These are phyloP conservation scores for Temnothorax nylanderi DNA, from an alignment of 1,140 invertebrate species.

Conservation along the genomic window DNA sequence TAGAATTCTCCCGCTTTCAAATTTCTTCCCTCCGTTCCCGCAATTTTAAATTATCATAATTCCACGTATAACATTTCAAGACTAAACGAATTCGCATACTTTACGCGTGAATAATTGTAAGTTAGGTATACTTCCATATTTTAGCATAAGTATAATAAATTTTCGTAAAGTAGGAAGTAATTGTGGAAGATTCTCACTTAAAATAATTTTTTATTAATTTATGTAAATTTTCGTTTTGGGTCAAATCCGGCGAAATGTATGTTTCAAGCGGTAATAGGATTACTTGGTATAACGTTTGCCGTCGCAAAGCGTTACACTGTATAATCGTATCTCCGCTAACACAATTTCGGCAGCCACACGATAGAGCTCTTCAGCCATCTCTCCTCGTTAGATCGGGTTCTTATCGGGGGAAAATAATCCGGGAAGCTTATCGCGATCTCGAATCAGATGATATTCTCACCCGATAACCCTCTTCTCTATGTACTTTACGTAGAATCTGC, in stretches of 20 bases:
- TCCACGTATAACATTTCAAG: not conserved
- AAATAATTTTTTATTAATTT: constrained; percentile 1
- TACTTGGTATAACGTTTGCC: not conserved
- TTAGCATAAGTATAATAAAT: not conserved
- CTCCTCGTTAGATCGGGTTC: not conserved
- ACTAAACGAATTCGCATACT: not conserved
- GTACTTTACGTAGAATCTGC: not conserved
- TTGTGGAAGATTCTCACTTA: not conserved
- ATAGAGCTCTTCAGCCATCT: not conserved
- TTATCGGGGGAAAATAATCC: constrained; percentile 20
- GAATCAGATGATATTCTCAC: not conserved
- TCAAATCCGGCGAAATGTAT: not conserved
- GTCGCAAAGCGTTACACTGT: not conserved
- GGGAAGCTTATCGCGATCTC: constrained; percentile 5
- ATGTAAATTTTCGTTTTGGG: not conserved
- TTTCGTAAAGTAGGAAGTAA: not conserved
- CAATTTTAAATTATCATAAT: not conserved
- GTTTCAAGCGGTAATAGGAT: not conserved
- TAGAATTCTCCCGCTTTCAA: constrained; percentile 30
- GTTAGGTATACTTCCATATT: not conserved
- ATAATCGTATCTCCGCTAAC: not conserved
- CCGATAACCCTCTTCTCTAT: not conserved
- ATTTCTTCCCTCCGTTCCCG: not conserved
- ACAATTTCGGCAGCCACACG: constrained; percentile 14
- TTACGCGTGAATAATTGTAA: not conserved